Conservation (phyloP, 1,140 invertebrate species). For the Drosophila lowei region DNA sequence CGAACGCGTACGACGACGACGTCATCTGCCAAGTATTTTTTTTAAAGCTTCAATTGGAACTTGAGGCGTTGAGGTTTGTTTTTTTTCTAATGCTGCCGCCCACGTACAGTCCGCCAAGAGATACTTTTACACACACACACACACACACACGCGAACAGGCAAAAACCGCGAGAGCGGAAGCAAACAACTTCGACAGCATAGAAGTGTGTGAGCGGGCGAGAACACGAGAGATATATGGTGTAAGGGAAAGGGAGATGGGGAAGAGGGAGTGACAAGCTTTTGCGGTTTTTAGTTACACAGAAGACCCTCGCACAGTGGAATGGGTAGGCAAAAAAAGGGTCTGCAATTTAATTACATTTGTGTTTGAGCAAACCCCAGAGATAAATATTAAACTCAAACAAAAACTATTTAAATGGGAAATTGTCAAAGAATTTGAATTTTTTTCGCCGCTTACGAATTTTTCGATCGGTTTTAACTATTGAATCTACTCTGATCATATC, state of each 20-base stretch:
- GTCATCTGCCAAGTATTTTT: slow-evolving; percentile 72
- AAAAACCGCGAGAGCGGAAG: slow-evolving; percentile 66
- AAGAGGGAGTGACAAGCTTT: slow-evolving; percentile 62
- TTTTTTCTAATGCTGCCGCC: slow-evolving; percentile 63
- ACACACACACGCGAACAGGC: slow-evolving; percentile 25
- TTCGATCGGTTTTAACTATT: too few relatives aligned
- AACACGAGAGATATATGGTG: slow-evolving; percentile 34
- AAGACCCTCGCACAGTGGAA: slow-evolving; percentile 49
- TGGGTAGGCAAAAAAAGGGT: too few relatives aligned
- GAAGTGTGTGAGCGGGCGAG: slow-evolving; percentile 18
- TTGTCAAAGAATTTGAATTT: too few relatives aligned
- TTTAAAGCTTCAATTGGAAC: slow-evolving; percentile 59
- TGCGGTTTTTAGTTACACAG: slow-evolving; percentile 77
- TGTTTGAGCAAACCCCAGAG: background rate
- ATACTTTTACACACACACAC: slow-evolving; percentile 61
- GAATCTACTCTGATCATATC: too few relatives aligned
- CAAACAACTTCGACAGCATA: slow-evolving; percentile 64
- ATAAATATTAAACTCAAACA: too few relatives aligned
- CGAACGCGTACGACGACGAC: slow-evolving; percentile 38
- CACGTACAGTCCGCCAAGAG: slow-evolving; percentile 59
- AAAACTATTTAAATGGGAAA: too few relatives aligned
- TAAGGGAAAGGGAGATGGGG: slow-evolving; percentile 4
- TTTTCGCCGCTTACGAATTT: too few relatives aligned
- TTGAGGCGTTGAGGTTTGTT: slow-evolving; percentile 24
- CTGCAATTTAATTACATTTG: slow-evolving; percentile 1